Conservation (phyloP, 1,140 invertebrate species). For the Lethocerus indicus region DNA sequence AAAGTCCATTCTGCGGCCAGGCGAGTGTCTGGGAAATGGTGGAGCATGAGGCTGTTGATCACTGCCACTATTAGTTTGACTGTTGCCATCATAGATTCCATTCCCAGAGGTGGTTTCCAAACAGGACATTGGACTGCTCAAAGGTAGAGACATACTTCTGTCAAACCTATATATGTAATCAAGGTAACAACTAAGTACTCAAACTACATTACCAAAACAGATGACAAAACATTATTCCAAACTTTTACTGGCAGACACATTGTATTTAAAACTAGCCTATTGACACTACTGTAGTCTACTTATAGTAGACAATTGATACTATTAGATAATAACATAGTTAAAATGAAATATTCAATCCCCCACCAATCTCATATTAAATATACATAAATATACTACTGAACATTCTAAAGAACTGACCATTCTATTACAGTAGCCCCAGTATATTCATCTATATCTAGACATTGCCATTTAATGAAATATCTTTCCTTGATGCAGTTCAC, state of each 20-base stretch:
- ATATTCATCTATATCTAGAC: too few relatives aligned
- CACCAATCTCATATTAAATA: neutral
- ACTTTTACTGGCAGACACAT: too few relatives aligned
- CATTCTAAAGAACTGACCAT: neutral
- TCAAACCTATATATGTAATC: slow-evolving; percentile 31
- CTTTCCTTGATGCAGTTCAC: too few relatives aligned
- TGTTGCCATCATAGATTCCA: slow-evolving; percentile 21
- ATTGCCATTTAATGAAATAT: too few relatives aligned
- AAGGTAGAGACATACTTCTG: slow-evolving; percentile 44
- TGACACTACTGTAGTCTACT: too few relatives aligned
- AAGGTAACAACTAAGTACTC: neutral
- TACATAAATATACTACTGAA: neutral
- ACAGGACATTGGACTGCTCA: slow-evolving; percentile 24
- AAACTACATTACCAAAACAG: neutral
- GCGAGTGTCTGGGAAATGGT: slow-evolving; percentile 23
- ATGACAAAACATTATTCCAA: too few relatives aligned
- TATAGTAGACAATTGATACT: too few relatives aligned
- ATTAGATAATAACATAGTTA: too few relatives aligned
- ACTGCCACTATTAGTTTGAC: too few relatives aligned
- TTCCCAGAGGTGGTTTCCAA: slow-evolving; percentile 20
- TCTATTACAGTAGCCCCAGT: neutral
- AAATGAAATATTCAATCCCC: too few relatives aligned
- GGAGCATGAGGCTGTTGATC: neutral
- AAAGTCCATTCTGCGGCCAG: slow-evolving; percentile 41
- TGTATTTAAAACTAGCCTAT: too few relatives aligned